A percentile compares a stretch with the other conserved stretches of the same genome.
phyloP scores from a whole-genome alignment of 2,888 invertebrate species.

The Sericinus montela region DNA sequence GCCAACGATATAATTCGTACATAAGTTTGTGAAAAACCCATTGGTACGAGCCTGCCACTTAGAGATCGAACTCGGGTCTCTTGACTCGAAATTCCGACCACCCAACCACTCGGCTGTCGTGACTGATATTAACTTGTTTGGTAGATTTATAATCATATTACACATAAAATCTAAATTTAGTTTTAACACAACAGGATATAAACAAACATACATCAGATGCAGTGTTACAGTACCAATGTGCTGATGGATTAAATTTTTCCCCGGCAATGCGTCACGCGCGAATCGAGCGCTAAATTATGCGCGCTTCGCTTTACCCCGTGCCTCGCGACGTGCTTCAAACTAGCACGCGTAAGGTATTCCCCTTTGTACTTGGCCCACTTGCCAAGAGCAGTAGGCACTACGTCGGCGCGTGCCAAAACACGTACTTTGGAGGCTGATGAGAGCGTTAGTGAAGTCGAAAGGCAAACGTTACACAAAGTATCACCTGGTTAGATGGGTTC shows the following conservation, averaged over 20 bases:
- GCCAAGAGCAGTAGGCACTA: not conserved
- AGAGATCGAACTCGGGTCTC: too few relatives aligned
- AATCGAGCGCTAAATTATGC: constrained; percentile 60
- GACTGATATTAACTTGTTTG: too few relatives aligned
- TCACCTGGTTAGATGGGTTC: not conserved
- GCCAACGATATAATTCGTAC: too few relatives aligned
- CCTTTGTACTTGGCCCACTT: constrained; percentile 18
- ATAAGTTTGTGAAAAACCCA: too few relatives aligned
- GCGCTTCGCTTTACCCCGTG: constrained; percentile 31
- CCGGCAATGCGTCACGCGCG: constrained; percentile 56
- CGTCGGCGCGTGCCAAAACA: not conserved
- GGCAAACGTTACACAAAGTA: not conserved
- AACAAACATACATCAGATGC: constrained; percentile 29
- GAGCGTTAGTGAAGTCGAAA: not conserved
- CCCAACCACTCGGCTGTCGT: too few relatives aligned
- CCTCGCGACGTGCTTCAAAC: constrained; percentile 20
- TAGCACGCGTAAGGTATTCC: constrained; percentile 21
- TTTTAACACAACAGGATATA: constrained; percentile 28
- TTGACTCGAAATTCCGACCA: too few relatives aligned
- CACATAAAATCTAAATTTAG: not conserved
- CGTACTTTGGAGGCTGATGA: not conserved
- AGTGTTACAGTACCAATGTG: constrained; percentile 32
- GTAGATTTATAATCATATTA: too few relatives aligned
- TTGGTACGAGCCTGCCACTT: too few relatives aligned
- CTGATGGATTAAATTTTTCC: constrained; percentile 73